Evolutionary conservation across 2,113 vertebrate genomes (phyloP), one percentile per base, ranked within the genome.

Genomic region (Neotoma lepida): DNA sequence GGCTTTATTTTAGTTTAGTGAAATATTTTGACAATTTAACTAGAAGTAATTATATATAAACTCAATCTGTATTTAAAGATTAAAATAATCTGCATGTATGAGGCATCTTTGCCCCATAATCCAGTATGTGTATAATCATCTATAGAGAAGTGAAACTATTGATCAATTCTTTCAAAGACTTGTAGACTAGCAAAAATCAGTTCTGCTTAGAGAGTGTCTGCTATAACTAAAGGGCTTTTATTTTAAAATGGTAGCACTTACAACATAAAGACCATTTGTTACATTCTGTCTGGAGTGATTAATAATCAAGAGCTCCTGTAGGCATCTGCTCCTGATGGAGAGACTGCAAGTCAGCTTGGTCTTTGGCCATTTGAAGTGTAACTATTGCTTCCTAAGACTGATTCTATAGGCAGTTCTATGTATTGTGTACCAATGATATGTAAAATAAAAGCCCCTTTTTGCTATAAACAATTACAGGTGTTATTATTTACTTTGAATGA

Each of bases 221-320:
- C 51, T 58, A 26, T 94, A 68, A 94, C 33, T 94, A 64, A 88
- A 93, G 56, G 63, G 71, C 41, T 96, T 95, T 96, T 86, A 90
- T 87, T 93, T 89, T 14, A 33, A 80, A 91, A 24, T 54, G 46
- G 82, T 90, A 97, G 81, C 96, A 91, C 54, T 97, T 98, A 93
- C 93, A 96, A 96, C 96, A 86, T 54, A 87, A 97, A 95, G 97
- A 96, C 87, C 96, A 96, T 95, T 97, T 96, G 95, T 98, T 96
- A 88, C 94, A 97, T 95, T 95, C 96, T 94, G 56, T 96, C 96
- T 94, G 68, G 61, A 96, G 92, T 97, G 93, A 92, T 97, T 98
- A 92, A 44, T 98, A 97, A 98, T 97, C 97, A 95, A 95, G 96
- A 97, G 96, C 95, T 97, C 96, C 96, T 93, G 89, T 90, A 97